Evolutionary conservation across 2,113 vertebrate genomes (phyloP).

Genomic region (Sapajus apella): DNA sequence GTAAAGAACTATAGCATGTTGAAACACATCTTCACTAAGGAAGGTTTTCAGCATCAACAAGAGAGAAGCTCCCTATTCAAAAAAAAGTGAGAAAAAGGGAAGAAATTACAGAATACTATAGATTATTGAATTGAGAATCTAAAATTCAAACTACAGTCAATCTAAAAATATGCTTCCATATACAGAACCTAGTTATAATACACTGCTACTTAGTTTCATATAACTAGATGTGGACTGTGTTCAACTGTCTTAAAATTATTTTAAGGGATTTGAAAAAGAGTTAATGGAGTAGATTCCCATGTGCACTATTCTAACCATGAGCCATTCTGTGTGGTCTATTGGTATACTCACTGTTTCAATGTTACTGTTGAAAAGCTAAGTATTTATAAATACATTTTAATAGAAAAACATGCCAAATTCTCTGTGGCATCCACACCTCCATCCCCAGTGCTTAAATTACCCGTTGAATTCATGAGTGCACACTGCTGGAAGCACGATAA

Average conservation of each 20-base stretch:
- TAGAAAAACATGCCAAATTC: not conserved
- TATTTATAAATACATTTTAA: constrained; percentile 6
- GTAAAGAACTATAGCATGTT: constrained; percentile 89
- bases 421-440: not conserved
- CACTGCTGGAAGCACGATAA: not conserved
- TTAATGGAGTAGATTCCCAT: not conserved
- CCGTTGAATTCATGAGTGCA: not conserved
- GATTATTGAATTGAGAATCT: not conserved
- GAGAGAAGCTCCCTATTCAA: constrained; percentile 92
- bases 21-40: constrained; percentile 89
- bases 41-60: constrained; percentile 93
- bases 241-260: constrained; percentile 20
- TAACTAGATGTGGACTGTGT: not conserved
- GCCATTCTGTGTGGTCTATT: not conserved
- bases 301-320: not conserved
- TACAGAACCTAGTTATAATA: not conserved
- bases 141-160: constrained; percentile 32
- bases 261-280: constrained; percentile 54
- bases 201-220: not conserved
- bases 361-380: not conserved
- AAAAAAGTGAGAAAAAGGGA: not conserved
- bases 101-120: not conserved
- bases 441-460: not conserved
- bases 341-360: not conserved
- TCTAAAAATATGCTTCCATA: not conserved